Evolutionary conservation across 2,888 invertebrate species (phyloP).

Genomic region (Drosophila affinis): DNA sequence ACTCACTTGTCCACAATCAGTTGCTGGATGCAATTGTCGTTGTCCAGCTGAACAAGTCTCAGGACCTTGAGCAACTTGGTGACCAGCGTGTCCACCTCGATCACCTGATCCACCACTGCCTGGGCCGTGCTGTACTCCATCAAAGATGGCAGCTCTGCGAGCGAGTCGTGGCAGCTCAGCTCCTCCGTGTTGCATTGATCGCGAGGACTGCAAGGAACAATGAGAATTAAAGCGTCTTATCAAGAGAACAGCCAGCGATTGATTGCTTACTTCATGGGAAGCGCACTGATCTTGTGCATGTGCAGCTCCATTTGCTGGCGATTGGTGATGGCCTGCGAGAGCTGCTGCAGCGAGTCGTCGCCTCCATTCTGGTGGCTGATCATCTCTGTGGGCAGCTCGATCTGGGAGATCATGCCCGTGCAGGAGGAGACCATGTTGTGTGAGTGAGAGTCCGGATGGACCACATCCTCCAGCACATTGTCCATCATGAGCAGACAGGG

Average conservation of each 20-base stretch:
- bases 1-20: constrained; percentile 87
- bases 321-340: constrained; percentile 90
- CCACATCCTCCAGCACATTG: constrained; percentile 88
- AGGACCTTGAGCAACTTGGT: constrained; percentile 89
- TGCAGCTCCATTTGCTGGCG: constrained; percentile 88
- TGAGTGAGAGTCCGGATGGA: constrained; percentile 87
- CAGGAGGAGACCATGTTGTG: constrained; percentile 88
- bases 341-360: constrained; percentile 90
- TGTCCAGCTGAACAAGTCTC: constrained; percentile 89
- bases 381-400: constrained; percentile 84
- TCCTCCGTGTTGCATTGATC: constrained; percentile 82
- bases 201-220: constrained; percentile 30
- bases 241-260: accelerated
- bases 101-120: constrained; percentile 89
- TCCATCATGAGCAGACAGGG: constrained; percentile 92
- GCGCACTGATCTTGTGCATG: constrained; percentile 82
- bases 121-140: constrained; percentile 86
- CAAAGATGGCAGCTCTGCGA: constrained; percentile 84
- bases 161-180: constrained; percentile 84
- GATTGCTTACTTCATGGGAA: constrained; percentile 81
- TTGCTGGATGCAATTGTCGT: constrained; percentile 87
- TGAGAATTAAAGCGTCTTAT: background rate
- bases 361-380: constrained; percentile 71
- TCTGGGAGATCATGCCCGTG: constrained; percentile 85
- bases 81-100: constrained; percentile 90